phyloP scores from a whole-genome alignment of 2,888 invertebrate genomes.

The Andrena fulva region DNA sequence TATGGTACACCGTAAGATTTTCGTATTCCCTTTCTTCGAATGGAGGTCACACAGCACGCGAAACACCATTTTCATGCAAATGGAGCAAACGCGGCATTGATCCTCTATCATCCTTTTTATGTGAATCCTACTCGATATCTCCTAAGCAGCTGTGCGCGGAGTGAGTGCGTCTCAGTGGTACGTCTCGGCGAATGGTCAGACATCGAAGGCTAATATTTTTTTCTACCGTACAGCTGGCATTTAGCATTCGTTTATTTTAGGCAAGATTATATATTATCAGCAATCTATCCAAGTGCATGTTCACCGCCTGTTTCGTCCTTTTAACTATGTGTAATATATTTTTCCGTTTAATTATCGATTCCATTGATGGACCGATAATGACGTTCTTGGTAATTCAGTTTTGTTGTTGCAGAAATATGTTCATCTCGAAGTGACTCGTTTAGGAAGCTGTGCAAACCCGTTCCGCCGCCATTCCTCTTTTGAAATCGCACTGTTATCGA shows the following conservation, averaged over 20 bases:
- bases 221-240: background rate
- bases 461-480: background rate
- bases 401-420: background rate
- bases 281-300: background rate
- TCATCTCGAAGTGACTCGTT: background rate
- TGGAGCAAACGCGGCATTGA: background rate
- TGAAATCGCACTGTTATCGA: constrained; percentile 15
- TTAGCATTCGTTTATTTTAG: background rate
- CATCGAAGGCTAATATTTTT: constrained; percentile 6
- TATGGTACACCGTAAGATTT: background rate
- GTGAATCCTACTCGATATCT: background rate
- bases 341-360: background rate
- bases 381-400: background rate
- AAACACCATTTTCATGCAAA: background rate
- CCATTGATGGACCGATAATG: background rate
- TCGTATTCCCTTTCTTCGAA: constrained; percentile 1
- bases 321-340: background rate
- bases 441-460: background rate
- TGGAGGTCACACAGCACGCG: background rate
- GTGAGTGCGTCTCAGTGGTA: constrained; percentile 34
- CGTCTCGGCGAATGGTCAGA: constrained; percentile 30
- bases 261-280: background rate
- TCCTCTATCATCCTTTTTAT: background rate
- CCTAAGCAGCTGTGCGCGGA: background rate
- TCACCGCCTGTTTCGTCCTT: background rate